Evolutionary conservation across 2,888 invertebrate species (phyloP), one percentile per base, ranked within the genome.

Genomic region (Pseudococcus jackbeardsleyi): DNA sequence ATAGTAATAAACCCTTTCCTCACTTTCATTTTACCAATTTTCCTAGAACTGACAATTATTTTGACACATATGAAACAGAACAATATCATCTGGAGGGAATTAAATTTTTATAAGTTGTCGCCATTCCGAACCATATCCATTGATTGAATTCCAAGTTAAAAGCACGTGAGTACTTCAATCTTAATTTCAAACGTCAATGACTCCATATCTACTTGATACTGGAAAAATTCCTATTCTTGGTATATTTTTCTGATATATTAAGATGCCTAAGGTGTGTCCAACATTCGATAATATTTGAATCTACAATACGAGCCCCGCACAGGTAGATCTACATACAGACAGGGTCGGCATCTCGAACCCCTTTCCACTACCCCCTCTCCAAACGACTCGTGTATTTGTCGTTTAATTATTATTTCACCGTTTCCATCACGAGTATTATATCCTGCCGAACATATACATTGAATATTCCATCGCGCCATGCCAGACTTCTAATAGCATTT

Each of bases 401-500:
- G 19, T 82, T 82, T 82, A 82, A 82, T 82, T 82, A 82, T 46
- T 82, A 82, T 82, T 82, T 82, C 19, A 82, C 42, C 79, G 79
- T 72, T 46, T 82, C 42, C 79, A 46, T 46, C 79, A 26, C 46
- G 79, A 26, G 72, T 72, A 72, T 72, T 82, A 82, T 82, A 82
- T 82, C 79, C 79, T 82, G 39, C 79, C 79, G 46, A 82, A 82
- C 26, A 68, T 68, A 42, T 68, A 72, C 46, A 86, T 72, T 86
- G 72, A 86, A 26, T 86, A 46, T 72, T 46, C 72, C 72, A 72
- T 72, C 86, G 72, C 46, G 39, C 77, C 64, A 42, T 86, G 86
- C 86, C 86, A 86, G 86, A 86, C 86, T 86, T 86, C 86, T 86
- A 86, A 86, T 86, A 86, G 86, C 86, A 86, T 86, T 86, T 42